Evolutionary conservation across 2,113 vertebrate species (phyloP).

Genomic region (Artemisiospiza belli): DNA sequence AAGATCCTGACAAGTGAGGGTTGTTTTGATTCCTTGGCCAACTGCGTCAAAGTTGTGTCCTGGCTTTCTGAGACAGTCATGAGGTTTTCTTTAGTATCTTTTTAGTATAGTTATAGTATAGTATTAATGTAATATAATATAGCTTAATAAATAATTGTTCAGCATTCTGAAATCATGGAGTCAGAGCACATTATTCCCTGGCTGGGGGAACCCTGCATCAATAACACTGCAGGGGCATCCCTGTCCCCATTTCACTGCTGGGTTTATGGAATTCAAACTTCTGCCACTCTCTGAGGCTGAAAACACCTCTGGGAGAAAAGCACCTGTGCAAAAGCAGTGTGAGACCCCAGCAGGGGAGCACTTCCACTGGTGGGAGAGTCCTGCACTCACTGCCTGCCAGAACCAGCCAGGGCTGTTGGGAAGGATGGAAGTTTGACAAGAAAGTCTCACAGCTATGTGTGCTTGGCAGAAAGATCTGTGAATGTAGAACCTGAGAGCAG

Average conservation of each 20-base stretch:
- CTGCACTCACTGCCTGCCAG: not conserved
- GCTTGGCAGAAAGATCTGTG: not conserved
- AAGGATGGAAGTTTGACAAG: not conserved
- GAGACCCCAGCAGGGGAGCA: not conserved
- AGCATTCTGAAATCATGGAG: too few species aligned
- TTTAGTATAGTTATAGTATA: too few species aligned
- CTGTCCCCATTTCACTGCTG: not conserved
- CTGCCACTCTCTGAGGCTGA: not conserved
- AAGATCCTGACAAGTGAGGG: too few species aligned
- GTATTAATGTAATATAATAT: too few species aligned
- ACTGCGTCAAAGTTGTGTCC: too few species aligned
- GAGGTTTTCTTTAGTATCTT: too few species aligned
- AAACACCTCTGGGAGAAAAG: not conserved
- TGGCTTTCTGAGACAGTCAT: too few species aligned
- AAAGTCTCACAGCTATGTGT: not conserved
- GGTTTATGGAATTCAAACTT: not conserved
- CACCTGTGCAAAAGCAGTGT: not conserved
- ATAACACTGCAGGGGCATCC: too few species aligned
- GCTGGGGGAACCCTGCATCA: too few species aligned
- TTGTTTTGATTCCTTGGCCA: too few species aligned
- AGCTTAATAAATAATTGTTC: too few species aligned
- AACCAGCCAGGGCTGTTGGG: not conserved
- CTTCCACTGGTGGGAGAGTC: not conserved
- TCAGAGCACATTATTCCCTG: too few species aligned
- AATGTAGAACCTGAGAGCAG: not conserved